Percentiles rank a stretch among this genome's conserved stretches.
Evolutionary conservation across 2,797 vertebrate genomes (phyloP).

Genomic region (Lepus oiostolus): DNA sequence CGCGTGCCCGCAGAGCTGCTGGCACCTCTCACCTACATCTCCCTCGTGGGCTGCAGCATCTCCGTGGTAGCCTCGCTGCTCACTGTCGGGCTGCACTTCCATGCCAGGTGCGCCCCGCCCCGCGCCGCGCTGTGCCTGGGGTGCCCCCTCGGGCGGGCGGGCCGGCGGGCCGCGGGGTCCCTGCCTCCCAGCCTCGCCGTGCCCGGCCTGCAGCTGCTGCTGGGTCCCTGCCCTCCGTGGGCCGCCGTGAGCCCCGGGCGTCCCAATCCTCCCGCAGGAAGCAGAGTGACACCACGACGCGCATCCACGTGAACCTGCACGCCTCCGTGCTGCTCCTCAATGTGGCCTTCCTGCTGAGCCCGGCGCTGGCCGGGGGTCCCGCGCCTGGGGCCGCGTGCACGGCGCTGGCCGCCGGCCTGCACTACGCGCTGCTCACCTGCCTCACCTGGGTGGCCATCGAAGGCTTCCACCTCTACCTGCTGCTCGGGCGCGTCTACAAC

Average conservation of each 20-base stretch:
- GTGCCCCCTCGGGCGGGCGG: no score
- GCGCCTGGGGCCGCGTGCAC: conserved; percentile 60
- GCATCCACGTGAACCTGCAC: conserved; percentile 90
- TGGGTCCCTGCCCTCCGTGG: background rate
- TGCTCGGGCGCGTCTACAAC: conserved; percentile 92
- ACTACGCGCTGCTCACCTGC: conserved; percentile 90
- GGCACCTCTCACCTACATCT: conserved; percentile 79
- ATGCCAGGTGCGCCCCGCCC: conserved; percentile 71
- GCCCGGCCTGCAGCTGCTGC: background rate
- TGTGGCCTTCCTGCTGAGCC: conserved; percentile 88
- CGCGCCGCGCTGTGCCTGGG: no score
- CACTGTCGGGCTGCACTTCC: conserved; percentile 70
- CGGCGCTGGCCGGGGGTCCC: background rate
- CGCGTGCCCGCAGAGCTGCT: conserved; percentile 18
- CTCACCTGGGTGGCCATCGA: conserved; percentile 92
- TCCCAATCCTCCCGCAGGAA: conserved; percentile 78
- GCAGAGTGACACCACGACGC: conserved; percentile 75
- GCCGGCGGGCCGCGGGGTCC: no score
- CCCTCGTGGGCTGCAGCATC: conserved; percentile 83
- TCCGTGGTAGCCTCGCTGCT: conserved; percentile 76
- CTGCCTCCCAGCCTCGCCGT: background rate
- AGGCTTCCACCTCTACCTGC: conserved; percentile 93
- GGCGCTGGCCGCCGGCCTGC: conserved; percentile 87
- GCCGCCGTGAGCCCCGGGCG: background rate
- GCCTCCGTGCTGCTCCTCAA: conserved; percentile 90